phyloP scores from a whole-genome alignment of 2,888 invertebrate genomes.

The Folsomia manolachei region DNA sequence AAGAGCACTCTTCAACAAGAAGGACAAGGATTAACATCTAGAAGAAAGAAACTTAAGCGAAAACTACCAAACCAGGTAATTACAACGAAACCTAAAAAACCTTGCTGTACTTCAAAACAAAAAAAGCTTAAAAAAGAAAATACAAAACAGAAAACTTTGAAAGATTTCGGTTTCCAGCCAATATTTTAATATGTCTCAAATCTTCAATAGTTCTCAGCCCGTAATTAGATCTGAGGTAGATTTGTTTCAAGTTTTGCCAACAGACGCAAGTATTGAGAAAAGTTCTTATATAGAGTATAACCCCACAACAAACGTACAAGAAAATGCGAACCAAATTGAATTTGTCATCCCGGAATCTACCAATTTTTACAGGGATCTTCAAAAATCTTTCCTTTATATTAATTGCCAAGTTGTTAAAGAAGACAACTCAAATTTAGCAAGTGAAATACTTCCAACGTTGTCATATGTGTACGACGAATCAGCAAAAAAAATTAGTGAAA shows the following conservation, averaged over 20 bases:
- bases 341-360: slow-evolving; percentile 1
- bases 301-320: background rate
- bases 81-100: background rate
- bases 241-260: background rate
- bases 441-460: background rate
- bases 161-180: background rate
- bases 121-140: background rate
- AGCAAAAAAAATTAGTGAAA: too few relatives aligned
- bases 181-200: background rate
- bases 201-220: background rate
- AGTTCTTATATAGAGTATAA: background rate
- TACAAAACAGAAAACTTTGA: background rate
- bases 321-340: background rate
- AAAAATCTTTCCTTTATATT: background rate
- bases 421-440: background rate
- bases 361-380: slow-evolving; percentile 6
- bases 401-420: background rate
- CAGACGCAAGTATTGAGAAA: background rate
- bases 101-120: background rate
- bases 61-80: too few relatives aligned
- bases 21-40: background rate
- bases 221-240: background rate
- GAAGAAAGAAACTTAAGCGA: background rate
- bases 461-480: background rate
- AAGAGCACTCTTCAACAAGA: background rate